Percentiles rank a stretch among this genome's conserved stretches.
These are phyloP conservation scores for Oscheius sp. DNA, from an alignment of 2,888 invertebrate genomes.

Conservation along the genomic window DNA sequence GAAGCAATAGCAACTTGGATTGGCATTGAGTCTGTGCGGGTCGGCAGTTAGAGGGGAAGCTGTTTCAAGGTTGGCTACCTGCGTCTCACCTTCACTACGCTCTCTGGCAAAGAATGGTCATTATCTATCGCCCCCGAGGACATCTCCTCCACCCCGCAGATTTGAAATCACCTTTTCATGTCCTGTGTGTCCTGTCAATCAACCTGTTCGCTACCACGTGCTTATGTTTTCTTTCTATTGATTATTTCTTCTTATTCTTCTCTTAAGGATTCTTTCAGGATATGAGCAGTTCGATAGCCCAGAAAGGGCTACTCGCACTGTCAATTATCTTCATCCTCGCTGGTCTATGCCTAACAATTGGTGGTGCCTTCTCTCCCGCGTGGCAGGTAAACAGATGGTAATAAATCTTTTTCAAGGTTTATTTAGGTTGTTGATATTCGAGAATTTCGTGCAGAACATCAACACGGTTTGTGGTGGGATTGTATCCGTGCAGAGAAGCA, in stretches of 20 bases:
- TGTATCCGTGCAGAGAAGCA: slow-evolving; percentile 68
- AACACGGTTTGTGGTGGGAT: slow-evolving; percentile 70
- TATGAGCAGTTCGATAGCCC: slow-evolving; percentile 39
- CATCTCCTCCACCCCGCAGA: slow-evolving; percentile 29
- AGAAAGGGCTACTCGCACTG: slow-evolving; percentile 63
- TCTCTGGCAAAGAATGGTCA: slow-evolving; percentile 27
- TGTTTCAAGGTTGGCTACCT: slow-evolving; percentile 23
- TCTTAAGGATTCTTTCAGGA: not conserved
- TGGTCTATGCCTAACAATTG: slow-evolving; percentile 62
- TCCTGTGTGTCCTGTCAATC: slow-evolving; percentile 10
- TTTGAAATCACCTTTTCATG: slow-evolving; percentile 20
- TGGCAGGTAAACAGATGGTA: slow-evolving; percentile 52
- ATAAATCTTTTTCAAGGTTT: not conserved
- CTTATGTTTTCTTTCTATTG: slow-evolving; percentile 2
- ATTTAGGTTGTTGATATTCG: slow-evolving; percentile 64
- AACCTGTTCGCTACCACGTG: slow-evolving; percentile 9
- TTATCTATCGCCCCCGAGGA: slow-evolving; percentile 31
- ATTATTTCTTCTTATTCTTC: not conserved
- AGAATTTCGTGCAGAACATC: slow-evolving; percentile 69
- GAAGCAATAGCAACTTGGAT: slow-evolving; percentile 2
- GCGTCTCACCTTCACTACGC: slow-evolving; percentile 14
- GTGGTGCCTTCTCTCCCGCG: slow-evolving; percentile 61
- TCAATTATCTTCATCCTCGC: slow-evolving; percentile 64
- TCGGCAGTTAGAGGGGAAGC: slow-evolving; percentile 20
- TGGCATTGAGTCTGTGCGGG: slow-evolving; percentile 14